Base-by-base conservation (phyloP, 2,888 invertebrate species). In the Neoitamus cyanurus region DNA sequence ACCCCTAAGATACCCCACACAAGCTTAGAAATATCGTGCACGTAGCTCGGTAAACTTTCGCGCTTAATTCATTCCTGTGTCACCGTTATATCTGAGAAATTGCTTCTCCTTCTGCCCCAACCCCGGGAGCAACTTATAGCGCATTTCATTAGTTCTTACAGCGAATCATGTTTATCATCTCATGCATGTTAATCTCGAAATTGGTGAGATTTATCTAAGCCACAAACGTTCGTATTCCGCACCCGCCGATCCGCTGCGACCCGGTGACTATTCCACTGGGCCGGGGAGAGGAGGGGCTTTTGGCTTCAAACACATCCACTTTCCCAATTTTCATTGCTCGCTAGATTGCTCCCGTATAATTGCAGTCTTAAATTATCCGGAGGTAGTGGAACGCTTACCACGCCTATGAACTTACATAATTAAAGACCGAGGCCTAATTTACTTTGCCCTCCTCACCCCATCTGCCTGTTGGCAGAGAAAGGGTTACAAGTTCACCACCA, bases 161-260 rank as follows among this genome's bases (percentile, higher is more conserved):
- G 31, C 58, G 58, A 58, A 80, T 80, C 31, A 58, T 80, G 78
- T 80, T 80, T 80, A 58, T 58, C 78, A 80, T 80, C 78, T 80
- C 78, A 80, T 80, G 78, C 78, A 80, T 80, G 78, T 80, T 80
- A 80, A 80, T 80, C 78, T 58, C 20, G 78, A 80, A 80, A 80
- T 80, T 80, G 78, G 48, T 58, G 78, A 80, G 78, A 80, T 80
- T 80, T 80, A 80, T 80, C 58, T 80, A 34, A 80, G 31, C 58
- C 78, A 13, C 58, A 58, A 78, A 58, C 58, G 78, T 20, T 28
- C 20, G 15, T 80, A 28, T 11, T 31, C 31, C 78, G 42, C 42
- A n/a, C 13, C 15, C 69, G 28, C 25, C 69, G 30, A 13, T 20
- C n/a, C n/a, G 58, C 20, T 34, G 34, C 34, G 34, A 7, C 20